These are phyloP conservation scores for Bombus turneri DNA, from an alignment of 1,140 invertebrate species.

Conservation along the genomic window DNA sequence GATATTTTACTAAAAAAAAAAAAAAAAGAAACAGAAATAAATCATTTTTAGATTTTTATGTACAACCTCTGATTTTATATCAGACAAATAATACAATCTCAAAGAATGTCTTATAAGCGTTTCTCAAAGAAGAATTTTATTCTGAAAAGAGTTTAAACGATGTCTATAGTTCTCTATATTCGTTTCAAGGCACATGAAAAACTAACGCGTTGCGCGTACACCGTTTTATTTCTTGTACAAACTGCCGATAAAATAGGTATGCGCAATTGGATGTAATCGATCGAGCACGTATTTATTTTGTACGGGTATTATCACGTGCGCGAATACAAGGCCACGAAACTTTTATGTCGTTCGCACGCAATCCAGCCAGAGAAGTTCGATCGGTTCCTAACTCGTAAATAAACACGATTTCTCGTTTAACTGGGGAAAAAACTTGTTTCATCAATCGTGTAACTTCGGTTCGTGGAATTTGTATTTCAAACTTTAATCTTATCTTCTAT, in stretches of 20 bases:
- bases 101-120: not conserved
- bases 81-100: not conserved
- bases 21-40: not conserved
- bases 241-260: conserved; percentile 10
- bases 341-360: not conserved
- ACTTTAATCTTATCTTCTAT: conserved; percentile 28
- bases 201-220: not conserved
- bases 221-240: conserved; percentile 40
- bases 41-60: not conserved
- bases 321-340: conserved; percentile 10
- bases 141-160: not conserved
- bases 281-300: not conserved
- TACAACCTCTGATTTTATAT: not conserved
- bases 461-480: not conserved
- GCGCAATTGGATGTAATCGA: conserved; percentile 3
- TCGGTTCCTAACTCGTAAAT: not conserved
- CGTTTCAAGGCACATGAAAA: no score
- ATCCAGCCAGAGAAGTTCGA: not conserved
- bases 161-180: not conserved
- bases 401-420: not conserved
- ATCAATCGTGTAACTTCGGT: not conserved
- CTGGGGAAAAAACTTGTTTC: not conserved
- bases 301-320: conserved; percentile 34
- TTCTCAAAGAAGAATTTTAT: not conserved
- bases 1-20: no score